A percentile compares a stretch with the other conserved stretches of the same genome.
Evolutionary conservation across 2,888 invertebrate species (phyloP).

Genomic region (Plemyria rubiginata): DNA sequence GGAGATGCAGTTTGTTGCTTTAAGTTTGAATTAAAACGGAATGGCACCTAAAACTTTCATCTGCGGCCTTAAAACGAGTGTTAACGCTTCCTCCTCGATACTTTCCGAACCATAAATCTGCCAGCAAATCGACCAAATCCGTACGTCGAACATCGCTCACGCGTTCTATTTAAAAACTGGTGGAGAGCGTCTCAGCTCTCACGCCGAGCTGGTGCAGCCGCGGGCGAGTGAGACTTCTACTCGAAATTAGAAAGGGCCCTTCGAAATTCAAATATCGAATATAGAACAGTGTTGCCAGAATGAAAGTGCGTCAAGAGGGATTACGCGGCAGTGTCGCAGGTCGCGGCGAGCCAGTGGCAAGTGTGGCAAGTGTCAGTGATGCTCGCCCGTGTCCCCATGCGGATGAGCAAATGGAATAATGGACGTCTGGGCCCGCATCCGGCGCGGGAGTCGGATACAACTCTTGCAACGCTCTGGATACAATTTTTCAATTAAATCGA

Average conservation of each 20-base stretch:
- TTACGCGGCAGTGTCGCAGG: constrained; percentile 24
- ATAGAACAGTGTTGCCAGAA: constrained; percentile 64
- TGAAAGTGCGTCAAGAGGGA: constrained; percentile 8
- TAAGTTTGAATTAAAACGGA: constrained; percentile 73
- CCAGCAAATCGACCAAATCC: constrained; percentile 75
- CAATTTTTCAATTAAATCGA: constrained; percentile 85
- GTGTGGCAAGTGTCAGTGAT: constrained; percentile 36
- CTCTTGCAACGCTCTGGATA: constrained; percentile 82
- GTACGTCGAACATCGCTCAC: constrained; percentile 64
- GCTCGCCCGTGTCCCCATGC: constrained; percentile 71
- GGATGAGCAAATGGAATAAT: constrained; percentile 85
- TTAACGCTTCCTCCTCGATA: constrained; percentile 69
- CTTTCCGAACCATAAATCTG: constrained; percentile 75
- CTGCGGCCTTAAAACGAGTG: constrained; percentile 73
- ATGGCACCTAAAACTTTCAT: constrained; percentile 77
- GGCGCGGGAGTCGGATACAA: constrained; percentile 81
- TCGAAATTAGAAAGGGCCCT: constrained; percentile 67
- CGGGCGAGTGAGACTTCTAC: constrained; percentile 47
- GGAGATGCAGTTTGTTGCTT: constrained; percentile 56
- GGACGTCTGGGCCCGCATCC: constrained; percentile 85
- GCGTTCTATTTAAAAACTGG: constrained; percentile 68
- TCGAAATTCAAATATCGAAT: constrained; percentile 68
- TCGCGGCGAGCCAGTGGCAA: constrained; percentile 43
- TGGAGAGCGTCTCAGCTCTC: constrained; percentile 66
- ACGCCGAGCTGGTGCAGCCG: constrained; percentile 43